Evolutionary conservation across 2,113 vertebrate species (phyloP).

Genomic region (Malurus cyaneus): DNA sequence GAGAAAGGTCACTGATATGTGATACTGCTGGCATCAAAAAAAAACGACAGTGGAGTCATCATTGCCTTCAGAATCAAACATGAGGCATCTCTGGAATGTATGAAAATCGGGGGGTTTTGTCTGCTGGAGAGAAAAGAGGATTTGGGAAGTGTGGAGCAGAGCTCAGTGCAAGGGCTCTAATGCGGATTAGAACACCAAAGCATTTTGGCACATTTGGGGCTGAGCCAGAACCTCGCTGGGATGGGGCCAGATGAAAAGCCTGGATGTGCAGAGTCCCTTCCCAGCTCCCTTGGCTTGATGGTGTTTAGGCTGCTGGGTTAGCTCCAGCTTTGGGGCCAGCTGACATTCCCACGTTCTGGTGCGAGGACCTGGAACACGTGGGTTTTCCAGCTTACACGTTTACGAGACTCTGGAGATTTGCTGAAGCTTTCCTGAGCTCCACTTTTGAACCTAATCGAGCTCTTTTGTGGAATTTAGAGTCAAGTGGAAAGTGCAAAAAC

Average conservation of each 20-base stretch:
- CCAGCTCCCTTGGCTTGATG: background rate
- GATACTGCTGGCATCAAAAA: background rate
- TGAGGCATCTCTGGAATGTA: background rate
- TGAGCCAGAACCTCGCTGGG: background rate
- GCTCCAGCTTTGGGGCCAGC: background rate
- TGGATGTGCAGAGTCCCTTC: background rate
- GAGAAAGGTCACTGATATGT: background rate
- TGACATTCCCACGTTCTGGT: background rate
- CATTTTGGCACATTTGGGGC: background rate
- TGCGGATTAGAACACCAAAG: background rate
- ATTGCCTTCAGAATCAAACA: background rate
- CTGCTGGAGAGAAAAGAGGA: constrained; percentile 4
- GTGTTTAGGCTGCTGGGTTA: background rate
- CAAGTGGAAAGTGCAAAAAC: constrained; percentile 4
- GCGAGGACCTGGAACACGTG: background rate
- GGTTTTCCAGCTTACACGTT: background rate
- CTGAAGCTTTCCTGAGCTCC: background rate
- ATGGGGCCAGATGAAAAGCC: background rate
- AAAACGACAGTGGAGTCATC: background rate
- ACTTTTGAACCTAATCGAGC: constrained; percentile 10
- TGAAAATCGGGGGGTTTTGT: background rate
- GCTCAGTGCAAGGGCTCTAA: background rate
- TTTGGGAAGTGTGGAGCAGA: background rate
- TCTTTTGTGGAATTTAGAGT: background rate
- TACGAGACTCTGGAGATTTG: background rate